These are phyloP conservation scores for Brenthis daphne DNA, from an alignment of 2,888 invertebrate genomes.

Conservation along the genomic window DNA sequence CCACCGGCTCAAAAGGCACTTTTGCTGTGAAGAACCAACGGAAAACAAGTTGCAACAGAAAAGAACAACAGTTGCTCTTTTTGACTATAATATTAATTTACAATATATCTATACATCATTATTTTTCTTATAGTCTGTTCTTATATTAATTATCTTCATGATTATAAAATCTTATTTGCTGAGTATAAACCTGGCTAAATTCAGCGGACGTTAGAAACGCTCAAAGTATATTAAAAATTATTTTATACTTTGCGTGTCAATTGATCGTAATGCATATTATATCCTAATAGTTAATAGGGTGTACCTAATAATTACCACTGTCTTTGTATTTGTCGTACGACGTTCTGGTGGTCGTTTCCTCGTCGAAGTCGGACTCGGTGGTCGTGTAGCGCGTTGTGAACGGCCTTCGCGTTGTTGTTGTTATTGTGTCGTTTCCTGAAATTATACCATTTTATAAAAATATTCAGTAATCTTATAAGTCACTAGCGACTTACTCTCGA, in stretches of 20 bases:
- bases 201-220: too few species aligned
- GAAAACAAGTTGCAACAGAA: too few species aligned
- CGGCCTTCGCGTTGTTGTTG: conserved; percentile 59
- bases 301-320: conserved; percentile 82
- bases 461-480: too few species aligned
- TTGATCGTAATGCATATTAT: neutral
- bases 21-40: too few species aligned
- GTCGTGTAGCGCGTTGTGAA: conserved; percentile 70
- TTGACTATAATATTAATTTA: too few species aligned
- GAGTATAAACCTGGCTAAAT: too few species aligned
- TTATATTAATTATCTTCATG: neutral
- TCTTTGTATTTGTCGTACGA: conserved; percentile 74
- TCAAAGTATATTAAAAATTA: neutral
- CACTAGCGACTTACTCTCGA: too few species aligned
- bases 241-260: conserved; percentile 13
- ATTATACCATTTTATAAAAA: conserved; percentile 11
- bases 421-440: conserved; percentile 68
- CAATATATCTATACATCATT: too few species aligned
- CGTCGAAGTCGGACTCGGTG: conserved; percentile 59
- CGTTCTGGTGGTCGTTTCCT: conserved; percentile 53
- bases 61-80: too few species aligned
- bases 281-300: conserved; percentile 66
- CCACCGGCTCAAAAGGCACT: too few species aligned
- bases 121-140: neutral
- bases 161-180: too few species aligned